These are phyloP conservation scores for Dicycla oo DNA, from an alignment of 2,888 invertebrate genomes.

Conservation along the genomic window DNA sequence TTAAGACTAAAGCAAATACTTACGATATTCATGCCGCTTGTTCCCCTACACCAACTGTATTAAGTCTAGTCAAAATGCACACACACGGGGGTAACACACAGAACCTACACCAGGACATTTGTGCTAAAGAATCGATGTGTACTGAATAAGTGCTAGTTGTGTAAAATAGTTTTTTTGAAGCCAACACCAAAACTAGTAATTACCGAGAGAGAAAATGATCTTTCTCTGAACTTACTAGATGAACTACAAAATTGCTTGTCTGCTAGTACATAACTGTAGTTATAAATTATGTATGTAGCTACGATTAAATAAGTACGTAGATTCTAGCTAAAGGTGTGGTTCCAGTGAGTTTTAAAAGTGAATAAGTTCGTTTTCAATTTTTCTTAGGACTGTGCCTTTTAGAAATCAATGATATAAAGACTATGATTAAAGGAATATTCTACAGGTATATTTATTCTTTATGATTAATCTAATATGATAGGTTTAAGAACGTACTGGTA, in stretches of 20 bases:
- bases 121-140: slow-evolving; percentile 78
- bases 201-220: background rate
- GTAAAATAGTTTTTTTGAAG: background rate
- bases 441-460: slow-evolving; percentile 23
- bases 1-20: slow-evolving; percentile 67
- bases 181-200: background rate
- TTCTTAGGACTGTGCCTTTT: slow-evolving; percentile 17
- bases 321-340: background rate
- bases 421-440: slow-evolving; percentile 19
- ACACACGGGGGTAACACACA: slow-evolving; percentile 79
- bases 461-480: slow-evolving; percentile 26
- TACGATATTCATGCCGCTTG: slow-evolving; percentile 75
- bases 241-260: background rate
- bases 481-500: slow-evolving; percentile 11
- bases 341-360: slow-evolving; percentile 8
- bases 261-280: background rate
- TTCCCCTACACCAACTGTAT: slow-evolving; percentile 88
- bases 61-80: slow-evolving; percentile 77
- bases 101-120: slow-evolving; percentile 80
- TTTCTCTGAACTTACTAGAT: background rate
- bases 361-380: background rate
- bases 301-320: background rate
- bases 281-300: background rate
- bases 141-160: background rate
- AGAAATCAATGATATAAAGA: slow-evolving; percentile 11